Evolutionary conservation across 2,888 invertebrate genomes (phyloP).

Genomic region (Protodeltote pygarga): DNA sequence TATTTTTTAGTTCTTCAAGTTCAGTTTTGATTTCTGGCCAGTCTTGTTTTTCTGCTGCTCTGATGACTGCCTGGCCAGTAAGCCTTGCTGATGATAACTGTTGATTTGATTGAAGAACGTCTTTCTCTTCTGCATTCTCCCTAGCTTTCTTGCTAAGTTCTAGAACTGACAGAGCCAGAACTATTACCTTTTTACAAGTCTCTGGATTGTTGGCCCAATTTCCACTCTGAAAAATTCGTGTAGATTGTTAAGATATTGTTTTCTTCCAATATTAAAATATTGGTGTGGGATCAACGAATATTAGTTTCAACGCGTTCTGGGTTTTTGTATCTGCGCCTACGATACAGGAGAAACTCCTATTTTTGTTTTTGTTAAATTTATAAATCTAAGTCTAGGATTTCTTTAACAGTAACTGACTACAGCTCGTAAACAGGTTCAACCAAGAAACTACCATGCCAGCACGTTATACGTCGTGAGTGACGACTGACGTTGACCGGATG

Average conservation of each 20-base stretch:
- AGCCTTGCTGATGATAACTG: constrained; percentile 87
- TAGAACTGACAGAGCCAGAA: constrained; percentile 87
- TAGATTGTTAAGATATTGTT: not conserved
- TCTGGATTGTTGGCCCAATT: constrained; percentile 87
- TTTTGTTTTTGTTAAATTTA: no score
- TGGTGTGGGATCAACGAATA: not conserved
- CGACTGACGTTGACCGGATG: no score
- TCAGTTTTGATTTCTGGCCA: constrained; percentile 72
- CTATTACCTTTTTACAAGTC: constrained; percentile 88
- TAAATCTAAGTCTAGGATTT: no score
- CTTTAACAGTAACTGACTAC: no score
- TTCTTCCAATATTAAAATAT: not conserved
- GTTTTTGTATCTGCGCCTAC: no score
- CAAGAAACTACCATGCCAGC: no score
- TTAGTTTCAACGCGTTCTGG: no score
- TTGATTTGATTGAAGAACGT: constrained; percentile 84
- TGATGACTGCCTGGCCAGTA: constrained; percentile 86
- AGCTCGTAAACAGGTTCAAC: no score
- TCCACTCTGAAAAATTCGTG: constrained; percentile 65
- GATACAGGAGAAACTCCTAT: no score
- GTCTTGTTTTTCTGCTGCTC: constrained; percentile 79
- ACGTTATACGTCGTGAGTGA: no score
- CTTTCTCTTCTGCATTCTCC: constrained; percentile 76
- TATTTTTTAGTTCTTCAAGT: constrained; percentile 65
- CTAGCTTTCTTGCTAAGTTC: constrained; percentile 86